Percentiles rank a stretch among this genome's conserved stretches.
phyloP scores from a whole-genome alignment of 2,113 vertebrate genomes.

The Felis catus region DNA sequence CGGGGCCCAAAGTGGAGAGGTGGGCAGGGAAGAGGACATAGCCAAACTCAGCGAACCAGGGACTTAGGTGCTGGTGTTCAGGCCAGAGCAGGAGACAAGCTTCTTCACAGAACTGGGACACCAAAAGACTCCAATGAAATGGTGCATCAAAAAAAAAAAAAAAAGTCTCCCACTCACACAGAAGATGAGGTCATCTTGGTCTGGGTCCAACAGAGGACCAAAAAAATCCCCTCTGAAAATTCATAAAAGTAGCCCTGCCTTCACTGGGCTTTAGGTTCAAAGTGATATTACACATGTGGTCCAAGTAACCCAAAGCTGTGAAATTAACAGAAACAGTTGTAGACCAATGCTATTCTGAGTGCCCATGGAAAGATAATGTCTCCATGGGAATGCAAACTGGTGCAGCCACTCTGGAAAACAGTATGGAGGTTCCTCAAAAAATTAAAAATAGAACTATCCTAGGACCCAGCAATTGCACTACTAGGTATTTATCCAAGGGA shows the following conservation, averaged over 20 bases:
- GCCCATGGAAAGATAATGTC: background rate
- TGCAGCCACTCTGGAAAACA: no score
- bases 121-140: background rate
- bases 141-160: background rate
- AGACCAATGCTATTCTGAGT: background rate
- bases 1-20: background rate
- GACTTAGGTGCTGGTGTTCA: background rate
- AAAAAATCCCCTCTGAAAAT: constrained; percentile 11
- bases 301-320: background rate
- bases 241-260: background rate
- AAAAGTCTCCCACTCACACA: background rate
- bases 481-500: no score
- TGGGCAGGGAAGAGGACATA: background rate
- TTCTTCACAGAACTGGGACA: background rate
- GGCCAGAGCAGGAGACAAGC: background rate
- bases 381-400: background rate
- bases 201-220: background rate
- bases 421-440: no score
- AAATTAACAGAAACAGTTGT: background rate
- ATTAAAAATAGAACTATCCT: no score
- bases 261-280: background rate
- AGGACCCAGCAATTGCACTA: no score
- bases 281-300: background rate
- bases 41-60: background rate
- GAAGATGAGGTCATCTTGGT: background rate